These are phyloP conservation scores for Hippopotamyrus pictus DNA, from an alignment of 2,797 vertebrate species.

Conservation along the genomic window DNA sequence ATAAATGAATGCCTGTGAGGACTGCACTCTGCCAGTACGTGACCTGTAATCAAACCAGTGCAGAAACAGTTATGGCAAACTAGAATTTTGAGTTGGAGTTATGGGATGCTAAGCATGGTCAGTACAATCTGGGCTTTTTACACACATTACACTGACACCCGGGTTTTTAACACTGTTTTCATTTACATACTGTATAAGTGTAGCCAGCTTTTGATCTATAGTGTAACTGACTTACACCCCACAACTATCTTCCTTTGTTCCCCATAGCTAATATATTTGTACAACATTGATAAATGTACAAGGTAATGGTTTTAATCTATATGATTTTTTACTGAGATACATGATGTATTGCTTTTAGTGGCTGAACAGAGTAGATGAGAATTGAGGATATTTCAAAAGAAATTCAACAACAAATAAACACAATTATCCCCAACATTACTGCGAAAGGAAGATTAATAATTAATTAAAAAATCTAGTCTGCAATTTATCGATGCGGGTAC, in stretches of 20 bases:
- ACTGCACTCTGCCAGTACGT: neutral
- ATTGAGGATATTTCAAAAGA: neutral
- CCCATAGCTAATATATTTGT: neutral
- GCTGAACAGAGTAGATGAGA: neutral
- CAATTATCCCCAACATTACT: neutral
- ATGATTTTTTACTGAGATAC: neutral
- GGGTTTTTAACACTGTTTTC: neutral
- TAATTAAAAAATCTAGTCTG: neutral
- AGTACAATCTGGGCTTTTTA: neutral
- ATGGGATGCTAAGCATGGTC: neutral
- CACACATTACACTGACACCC: neutral
- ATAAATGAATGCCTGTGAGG: neutral
- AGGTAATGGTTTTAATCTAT: neutral
- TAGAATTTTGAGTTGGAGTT: neutral
- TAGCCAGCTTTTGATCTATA: neutral
- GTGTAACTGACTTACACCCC: neutral
- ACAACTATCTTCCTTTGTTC: neutral
- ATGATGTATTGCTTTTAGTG: neutral
- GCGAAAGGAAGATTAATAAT: neutral
- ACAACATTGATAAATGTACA: neutral
- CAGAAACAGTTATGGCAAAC: neutral
- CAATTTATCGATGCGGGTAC: neutral
- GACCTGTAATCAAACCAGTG: neutral
- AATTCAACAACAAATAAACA: neutral
- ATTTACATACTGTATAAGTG: neutral